Conservation (phyloP, 2,888 invertebrate genomes). For the Sphinx pinastri region DNA sequence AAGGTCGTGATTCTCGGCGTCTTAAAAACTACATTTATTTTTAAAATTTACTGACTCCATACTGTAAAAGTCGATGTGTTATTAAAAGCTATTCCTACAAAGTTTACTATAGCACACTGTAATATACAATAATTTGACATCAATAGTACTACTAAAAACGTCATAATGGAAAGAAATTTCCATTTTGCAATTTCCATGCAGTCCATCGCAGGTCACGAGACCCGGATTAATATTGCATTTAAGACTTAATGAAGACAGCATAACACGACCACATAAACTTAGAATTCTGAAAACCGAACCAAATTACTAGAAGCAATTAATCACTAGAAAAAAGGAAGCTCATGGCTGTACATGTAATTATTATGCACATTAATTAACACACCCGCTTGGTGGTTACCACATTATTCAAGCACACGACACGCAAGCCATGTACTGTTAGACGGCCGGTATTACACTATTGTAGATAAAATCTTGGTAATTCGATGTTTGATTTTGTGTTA, state of each 20-base stretch:
- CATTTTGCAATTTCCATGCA: not conserved
- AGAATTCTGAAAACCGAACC: constrained; percentile 52
- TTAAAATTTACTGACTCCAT: too few relatives aligned
- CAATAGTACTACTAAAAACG: too few relatives aligned
- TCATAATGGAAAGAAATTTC: too few relatives aligned
- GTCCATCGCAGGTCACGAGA: not conserved
- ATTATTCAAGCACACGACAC: constrained; percentile 66
- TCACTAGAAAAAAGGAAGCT: constrained; percentile 82
- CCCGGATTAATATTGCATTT: not conserved
- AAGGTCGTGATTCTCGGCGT: too few relatives aligned
- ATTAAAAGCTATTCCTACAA: too few relatives aligned
- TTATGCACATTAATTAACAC: constrained; percentile 83
- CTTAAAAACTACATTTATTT: too few relatives aligned
- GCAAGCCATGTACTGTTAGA: constrained; percentile 46
- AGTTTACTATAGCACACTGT: too few relatives aligned
- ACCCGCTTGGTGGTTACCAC: constrained; percentile 51
- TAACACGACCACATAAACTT: constrained; percentile 35
- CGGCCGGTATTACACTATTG: constrained; percentile 5
- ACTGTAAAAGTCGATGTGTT: too few relatives aligned
- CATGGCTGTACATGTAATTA: constrained; percentile 77
- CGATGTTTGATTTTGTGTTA: not conserved
- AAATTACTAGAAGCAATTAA: constrained; percentile 77
- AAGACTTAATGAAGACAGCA: constrained; percentile 20
- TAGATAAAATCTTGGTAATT: constrained; percentile 15
- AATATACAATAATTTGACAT: too few relatives aligned